phyloP scores from a whole-genome alignment of 1,140 invertebrate species.

The Choristoneura fumiferana region DNA sequence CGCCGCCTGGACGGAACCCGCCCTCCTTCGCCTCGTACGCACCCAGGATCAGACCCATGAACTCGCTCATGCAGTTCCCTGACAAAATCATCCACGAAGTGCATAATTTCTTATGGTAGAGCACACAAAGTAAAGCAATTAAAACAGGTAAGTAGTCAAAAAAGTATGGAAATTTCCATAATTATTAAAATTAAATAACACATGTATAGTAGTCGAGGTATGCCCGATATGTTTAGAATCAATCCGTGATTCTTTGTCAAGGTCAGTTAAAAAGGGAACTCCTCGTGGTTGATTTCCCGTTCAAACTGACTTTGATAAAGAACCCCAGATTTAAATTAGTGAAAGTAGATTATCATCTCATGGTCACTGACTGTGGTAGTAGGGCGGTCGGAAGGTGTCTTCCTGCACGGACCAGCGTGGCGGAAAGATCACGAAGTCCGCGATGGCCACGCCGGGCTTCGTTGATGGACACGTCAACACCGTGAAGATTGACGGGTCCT shows the following conservation, averaged over 20 bases:
- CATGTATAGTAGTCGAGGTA: too few species aligned
- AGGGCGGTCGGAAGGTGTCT: conserved; percentile 97
- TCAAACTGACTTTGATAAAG: too few species aligned
- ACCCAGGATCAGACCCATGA: conserved; percentile 98
- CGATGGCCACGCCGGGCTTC: conserved; percentile 94
- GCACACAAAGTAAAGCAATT: too few species aligned
- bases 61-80: conserved; percentile 99
- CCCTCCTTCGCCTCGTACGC: conserved; percentile 97
- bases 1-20: conserved; percentile 94
- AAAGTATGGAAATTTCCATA: too few species aligned
- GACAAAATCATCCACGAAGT: neutral
- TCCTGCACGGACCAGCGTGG: conserved; percentile 98
- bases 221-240: too few species aligned
- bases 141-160: too few species aligned
- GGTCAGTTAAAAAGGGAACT: too few species aligned
- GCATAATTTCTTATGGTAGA: too few species aligned
- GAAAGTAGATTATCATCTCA: neutral
- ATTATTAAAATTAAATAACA: too few species aligned
- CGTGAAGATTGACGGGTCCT: conserved; percentile 99
- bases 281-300: too few species aligned
- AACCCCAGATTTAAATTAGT: too few species aligned
- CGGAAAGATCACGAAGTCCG: conserved; percentile 99
- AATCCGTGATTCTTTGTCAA: too few species aligned
- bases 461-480: conserved; percentile 96
- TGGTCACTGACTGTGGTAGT: conserved; percentile 91